These are phyloP conservation scores for Sander vitreus DNA, from an alignment of 2,113 vertebrate species.

Conservation along the genomic window DNA sequence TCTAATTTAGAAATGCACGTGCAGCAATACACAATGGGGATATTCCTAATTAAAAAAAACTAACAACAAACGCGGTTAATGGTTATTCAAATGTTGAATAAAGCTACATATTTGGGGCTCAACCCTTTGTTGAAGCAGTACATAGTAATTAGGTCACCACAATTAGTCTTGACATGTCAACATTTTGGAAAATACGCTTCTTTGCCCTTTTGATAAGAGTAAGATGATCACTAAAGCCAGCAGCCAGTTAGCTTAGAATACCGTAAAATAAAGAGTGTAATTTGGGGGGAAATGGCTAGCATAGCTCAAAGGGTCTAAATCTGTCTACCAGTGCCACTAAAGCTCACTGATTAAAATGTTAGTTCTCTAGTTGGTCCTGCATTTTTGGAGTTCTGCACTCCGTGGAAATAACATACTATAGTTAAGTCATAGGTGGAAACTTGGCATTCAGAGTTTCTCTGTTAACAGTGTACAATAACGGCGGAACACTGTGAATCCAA, in stretches of 20 bases:
- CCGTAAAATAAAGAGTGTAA: neutral
- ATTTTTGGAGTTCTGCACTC: neutral
- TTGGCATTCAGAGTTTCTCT: neutral
- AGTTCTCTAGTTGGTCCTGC: too few relatives aligned
- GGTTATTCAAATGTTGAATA: neutral
- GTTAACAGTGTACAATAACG: constrained; percentile 2
- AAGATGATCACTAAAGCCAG: neutral
- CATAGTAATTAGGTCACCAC: neutral
- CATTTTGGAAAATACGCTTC: neutral
- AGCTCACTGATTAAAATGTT: neutral
- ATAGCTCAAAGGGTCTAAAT: neutral
- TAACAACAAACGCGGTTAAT: neutral
- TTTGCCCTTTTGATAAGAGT: neutral
- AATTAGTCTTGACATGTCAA: neutral
- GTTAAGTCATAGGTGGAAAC: neutral
- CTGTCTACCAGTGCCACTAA: neutral
- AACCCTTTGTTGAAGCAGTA: neutral
- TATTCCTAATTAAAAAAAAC: neutral
- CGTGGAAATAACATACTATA: neutral
- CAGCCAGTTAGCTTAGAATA: neutral
- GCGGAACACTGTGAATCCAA: constrained; percentile 6
- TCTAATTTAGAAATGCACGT: neutral
- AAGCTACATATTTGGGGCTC: neutral
- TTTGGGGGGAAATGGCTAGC: too few relatives aligned
- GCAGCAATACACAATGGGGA: neutral